phyloP scores from a whole-genome alignment of 2,888 invertebrate species.

The Hirtodrosophila trivittata region DNA sequence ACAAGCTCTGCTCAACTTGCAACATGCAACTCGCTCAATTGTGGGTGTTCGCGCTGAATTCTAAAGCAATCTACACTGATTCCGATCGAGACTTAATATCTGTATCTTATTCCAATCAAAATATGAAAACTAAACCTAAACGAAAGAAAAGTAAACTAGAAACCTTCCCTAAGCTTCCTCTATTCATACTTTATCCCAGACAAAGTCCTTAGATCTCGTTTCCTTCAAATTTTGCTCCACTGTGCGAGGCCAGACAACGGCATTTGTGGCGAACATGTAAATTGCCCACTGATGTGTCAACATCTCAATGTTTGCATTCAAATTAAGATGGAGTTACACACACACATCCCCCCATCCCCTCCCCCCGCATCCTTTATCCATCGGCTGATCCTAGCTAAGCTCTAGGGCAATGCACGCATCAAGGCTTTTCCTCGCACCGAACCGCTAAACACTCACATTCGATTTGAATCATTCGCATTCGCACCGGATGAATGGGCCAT shows the following conservation, averaged over 20 bases:
- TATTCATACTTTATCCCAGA: too few relatives aligned
- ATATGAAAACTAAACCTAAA: too few relatives aligned
- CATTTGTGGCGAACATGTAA: conserved; percentile 47
- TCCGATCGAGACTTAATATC: too few relatives aligned
- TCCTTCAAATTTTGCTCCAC: conserved; percentile 10
- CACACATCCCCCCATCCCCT: background rate
- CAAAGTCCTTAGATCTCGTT: too few relatives aligned
- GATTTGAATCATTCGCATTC: background rate
- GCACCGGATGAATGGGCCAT: conserved; percentile 51
- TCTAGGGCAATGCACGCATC: conserved; percentile 54
- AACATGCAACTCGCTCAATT: conserved; percentile 8
- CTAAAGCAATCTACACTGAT: too few relatives aligned
- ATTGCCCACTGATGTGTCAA: conserved; percentile 50
- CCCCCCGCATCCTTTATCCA: background rate
- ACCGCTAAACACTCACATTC: conserved; percentile 54
- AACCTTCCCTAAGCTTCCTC: too few relatives aligned
- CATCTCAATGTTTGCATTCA: conserved; percentile 47
- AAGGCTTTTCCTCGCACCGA: conserved; percentile 67
- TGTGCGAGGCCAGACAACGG: conserved; percentile 58
- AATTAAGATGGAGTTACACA: conserved; percentile 23
- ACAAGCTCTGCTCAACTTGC: background rate
- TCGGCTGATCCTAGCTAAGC: background rate
- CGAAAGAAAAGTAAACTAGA: too few relatives aligned
- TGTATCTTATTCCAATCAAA: too few relatives aligned
- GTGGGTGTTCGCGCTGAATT: conserved; percentile 19